Evolutionary conservation across 2,797 vertebrate species (phyloP).

Genomic region (Peromyscus eremicus): DNA sequence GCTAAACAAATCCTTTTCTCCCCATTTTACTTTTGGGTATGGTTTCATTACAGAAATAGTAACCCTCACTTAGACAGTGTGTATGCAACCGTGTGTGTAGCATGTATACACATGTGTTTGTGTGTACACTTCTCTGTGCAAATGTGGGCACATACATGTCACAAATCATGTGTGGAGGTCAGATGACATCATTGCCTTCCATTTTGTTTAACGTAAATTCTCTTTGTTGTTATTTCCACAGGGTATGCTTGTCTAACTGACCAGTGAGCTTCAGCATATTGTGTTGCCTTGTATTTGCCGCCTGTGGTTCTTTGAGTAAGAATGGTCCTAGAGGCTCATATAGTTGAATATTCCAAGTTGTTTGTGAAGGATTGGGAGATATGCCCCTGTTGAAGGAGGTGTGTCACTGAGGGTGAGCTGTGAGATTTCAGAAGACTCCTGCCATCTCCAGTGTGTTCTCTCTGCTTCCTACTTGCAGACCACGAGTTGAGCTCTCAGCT

Average conservation of each 20-base stretch:
- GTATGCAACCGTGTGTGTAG: neutral
- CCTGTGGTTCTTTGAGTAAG: neutral
- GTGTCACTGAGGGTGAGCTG: neutral
- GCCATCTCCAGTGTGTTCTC: neutral
- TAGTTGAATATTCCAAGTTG: neutral
- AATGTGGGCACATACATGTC: neutral
- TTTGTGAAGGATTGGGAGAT: neutral
- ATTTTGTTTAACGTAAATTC: neutral
- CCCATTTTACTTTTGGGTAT: neutral
- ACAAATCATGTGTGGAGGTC: neutral
- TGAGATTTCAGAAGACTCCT: neutral
- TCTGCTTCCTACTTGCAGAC: neutral
- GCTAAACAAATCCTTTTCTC: neutral
- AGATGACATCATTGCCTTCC: neutral
- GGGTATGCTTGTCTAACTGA: neutral
- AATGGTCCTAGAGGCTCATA: neutral
- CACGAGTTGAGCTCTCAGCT: neutral
- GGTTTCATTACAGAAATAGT: neutral
- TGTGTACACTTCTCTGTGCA: neutral
- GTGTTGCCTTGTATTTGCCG: neutral
- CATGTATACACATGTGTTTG: no score
- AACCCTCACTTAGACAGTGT: neutral
- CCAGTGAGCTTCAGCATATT: neutral
- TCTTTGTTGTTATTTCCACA: neutral
- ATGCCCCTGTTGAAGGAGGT: neutral